Evolutionary conservation across 2,888 invertebrate species (phyloP).

Genomic region (Drosophila meridionalis): DNA sequence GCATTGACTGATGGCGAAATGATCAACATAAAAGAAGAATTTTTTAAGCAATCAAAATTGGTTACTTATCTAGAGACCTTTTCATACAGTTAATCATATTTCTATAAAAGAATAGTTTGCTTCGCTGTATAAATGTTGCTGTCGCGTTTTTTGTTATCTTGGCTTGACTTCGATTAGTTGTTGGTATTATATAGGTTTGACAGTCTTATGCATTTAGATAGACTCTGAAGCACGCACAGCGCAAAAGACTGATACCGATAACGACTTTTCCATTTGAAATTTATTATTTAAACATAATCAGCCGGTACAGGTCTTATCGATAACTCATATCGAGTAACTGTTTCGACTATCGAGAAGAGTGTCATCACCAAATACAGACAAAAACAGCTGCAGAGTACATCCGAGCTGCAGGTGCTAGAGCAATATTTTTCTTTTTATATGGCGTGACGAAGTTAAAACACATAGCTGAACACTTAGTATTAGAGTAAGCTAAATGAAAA

Average conservation of each 20-base stretch:
- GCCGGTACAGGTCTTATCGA: neutral
- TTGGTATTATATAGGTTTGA: neutral
- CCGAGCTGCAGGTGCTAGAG: slow-evolving; percentile 8
- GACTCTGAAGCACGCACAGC: neutral
- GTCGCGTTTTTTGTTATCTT: neutral
- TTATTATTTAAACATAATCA: neutral
- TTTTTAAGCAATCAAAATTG: neutral
- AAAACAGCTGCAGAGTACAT: slow-evolving; percentile 32
- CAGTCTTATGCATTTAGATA: neutral
- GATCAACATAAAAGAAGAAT: neutral
- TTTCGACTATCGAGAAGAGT: neutral
- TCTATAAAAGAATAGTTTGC: neutral
- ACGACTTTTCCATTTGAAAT: neutral
- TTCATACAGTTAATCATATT: neutral
- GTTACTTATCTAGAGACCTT: neutral
- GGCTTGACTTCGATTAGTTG: neutral
- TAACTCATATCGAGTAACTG: neutral
- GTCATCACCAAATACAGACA: slow-evolving; percentile 1
- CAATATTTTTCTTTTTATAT: slow-evolving; percentile 34
- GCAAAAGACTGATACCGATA: neutral
- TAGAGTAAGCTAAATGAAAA: slow-evolving; percentile 49
- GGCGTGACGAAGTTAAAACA: slow-evolving; percentile 37
- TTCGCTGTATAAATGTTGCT: neutral
- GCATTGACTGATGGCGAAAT: neutral
- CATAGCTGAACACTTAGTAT: slow-evolving; percentile 33